A percentile compares a stretch with the other conserved stretches of the same genome.
Conservation (phyloP, 1,140 invertebrate genomes). For the Atta colombica region DNA sequence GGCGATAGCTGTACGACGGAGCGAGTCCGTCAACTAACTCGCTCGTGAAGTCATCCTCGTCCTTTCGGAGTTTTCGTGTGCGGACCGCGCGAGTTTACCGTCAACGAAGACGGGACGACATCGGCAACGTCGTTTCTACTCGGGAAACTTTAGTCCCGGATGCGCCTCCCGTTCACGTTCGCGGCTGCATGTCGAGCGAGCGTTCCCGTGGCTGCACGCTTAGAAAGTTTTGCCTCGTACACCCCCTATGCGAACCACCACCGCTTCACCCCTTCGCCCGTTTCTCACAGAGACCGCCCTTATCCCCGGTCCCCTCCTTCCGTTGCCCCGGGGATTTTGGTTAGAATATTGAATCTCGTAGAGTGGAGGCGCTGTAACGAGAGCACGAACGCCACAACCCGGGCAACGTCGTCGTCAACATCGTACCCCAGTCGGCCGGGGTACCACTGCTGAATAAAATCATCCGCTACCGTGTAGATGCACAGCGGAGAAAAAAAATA, state of each 20-base stretch:
- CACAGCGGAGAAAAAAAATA: conserved; percentile 16
- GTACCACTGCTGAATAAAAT: conserved; percentile 70
- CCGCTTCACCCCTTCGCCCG: conserved; percentile 29
- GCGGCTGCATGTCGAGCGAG: conserved; percentile 56
- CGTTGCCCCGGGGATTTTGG: conserved; percentile 86
- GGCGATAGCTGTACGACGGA: conserved; percentile 71
- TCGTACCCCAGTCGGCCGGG: conserved; percentile 63
- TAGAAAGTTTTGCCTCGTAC: conserved; percentile 82
- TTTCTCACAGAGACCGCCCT: conserved; percentile 32
- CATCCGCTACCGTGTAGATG: conserved; percentile 56
- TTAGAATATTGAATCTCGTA: conserved; percentile 86
- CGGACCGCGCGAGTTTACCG: conserved; percentile 82
- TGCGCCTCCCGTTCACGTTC: conserved; percentile 66
- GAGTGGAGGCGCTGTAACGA: conserved; percentile 85
- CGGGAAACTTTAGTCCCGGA: conserved; percentile 81
- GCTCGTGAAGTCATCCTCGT: conserved; percentile 61
- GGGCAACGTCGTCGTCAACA: conserved; percentile 64
- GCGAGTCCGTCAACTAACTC: conserved; percentile 83
- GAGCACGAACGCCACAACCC: conserved; percentile 75
- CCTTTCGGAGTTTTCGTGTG: conserved; percentile 72
- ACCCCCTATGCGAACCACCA: conserved; percentile 50
- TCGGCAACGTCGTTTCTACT: conserved; percentile 55
- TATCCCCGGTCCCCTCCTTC: conserved; percentile 52
- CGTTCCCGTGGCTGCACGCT: conserved; percentile 72
- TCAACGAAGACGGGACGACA: conserved; percentile 65